Evolutionary conservation across 2,888 invertebrate species (phyloP).

Genomic region (Adineta ricciae): DNA sequence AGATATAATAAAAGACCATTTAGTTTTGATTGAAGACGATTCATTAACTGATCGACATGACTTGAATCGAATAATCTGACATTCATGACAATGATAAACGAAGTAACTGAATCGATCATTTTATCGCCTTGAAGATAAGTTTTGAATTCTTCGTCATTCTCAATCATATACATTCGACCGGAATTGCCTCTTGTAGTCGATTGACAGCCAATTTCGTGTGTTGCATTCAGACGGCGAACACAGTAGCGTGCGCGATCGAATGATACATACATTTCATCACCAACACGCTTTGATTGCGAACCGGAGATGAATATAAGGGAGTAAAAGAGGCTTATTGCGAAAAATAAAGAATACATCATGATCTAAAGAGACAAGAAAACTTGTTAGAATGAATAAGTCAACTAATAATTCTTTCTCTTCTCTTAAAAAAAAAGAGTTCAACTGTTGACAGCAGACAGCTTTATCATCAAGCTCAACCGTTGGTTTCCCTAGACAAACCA

Average conservation of each 20-base stretch:
- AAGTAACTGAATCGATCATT: background rate
- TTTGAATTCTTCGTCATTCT: background rate
- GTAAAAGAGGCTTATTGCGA: background rate
- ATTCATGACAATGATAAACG: too few relatives aligned
- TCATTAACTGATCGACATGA: too few relatives aligned
- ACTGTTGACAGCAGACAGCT: too few relatives aligned
- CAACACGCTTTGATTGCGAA: background rate
- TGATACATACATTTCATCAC: background rate
- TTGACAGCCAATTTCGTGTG: background rate
- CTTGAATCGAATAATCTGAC: too few relatives aligned
- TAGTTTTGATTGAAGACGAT: too few relatives aligned
- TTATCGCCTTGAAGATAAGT: background rate
- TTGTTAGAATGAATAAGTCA: too few relatives aligned
- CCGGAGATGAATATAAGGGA: background rate
- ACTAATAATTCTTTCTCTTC: too few relatives aligned
- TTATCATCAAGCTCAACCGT: too few relatives aligned
- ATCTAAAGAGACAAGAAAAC: background rate
- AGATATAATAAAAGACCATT: too few relatives aligned
- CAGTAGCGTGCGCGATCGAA: background rate
- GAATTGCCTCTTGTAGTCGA: background rate
- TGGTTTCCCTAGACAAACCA: too few relatives aligned
- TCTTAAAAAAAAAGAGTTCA: too few relatives aligned
- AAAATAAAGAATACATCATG: background rate
- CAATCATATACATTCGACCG: background rate
- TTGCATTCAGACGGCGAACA: background rate